Evolutionary conservation across 1,140 invertebrate genomes (phyloP), one percentile per base, ranked within the genome.

Genomic region (Hesperophylax magnus): DNA sequence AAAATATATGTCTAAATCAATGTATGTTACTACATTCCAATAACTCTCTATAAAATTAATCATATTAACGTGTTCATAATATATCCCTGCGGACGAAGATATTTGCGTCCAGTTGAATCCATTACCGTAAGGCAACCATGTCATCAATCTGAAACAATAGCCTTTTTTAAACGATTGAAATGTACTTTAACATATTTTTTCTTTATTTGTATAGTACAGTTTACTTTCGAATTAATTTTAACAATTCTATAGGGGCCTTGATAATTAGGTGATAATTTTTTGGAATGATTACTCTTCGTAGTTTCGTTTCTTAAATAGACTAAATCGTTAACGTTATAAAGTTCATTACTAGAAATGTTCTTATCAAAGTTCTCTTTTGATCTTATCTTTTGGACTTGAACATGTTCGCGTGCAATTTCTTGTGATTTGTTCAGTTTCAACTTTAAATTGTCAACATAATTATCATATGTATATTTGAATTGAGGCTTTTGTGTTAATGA

Each of bases 21-120:
- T n/a, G n/a, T n/a, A n/a, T n/a, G n/a, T n/a, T n/a, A 71, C 67
- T 39, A 71, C 24, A n/a, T 71, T 52, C 67, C 67, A 71, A 22
- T 20, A 27, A 15, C 18, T 63, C 14, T 63, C 60, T 3, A 22
- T 39, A 63, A 63, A 63, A 63, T 22, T 63, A 27, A 20, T 15
- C 17, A 61, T 31, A 31, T 31, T 31, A 31, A 31, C 27, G 8
- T 58, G 24, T 63, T 63, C 60, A 63, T 63, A 63, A 20, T 63
- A 63, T 20, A 63, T 63, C 14, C 60, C 60, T 20, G 60, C 24
- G 14, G 24, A 22, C 22, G 60, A 7, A n/a, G 20, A 22, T 22
- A 63, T 20, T 27, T 63, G 60, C 0, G 24, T 20, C 24, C 14
- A 15, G 24, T 63, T 63, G 60, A 22, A 58, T 20, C 22, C 60